Percentiles rank a stretch among this genome's conserved stretches.
Evolutionary conservation across 2,888 invertebrate species (phyloP).

Genomic region (Synergus itoensis): DNA sequence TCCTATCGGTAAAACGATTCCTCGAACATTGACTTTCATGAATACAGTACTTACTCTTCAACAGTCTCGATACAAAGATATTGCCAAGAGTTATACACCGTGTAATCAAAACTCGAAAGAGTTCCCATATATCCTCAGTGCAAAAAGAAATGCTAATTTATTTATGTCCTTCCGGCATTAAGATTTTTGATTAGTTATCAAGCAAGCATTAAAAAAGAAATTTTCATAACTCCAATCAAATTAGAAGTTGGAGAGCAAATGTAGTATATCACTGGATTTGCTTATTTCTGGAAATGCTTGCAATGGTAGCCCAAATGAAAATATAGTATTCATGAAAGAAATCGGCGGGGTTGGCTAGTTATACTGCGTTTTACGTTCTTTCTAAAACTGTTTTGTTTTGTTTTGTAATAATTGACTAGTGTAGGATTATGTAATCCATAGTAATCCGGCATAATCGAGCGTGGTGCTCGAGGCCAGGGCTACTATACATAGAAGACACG

Average conservation of each 20-base stretch:
- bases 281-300: no score
- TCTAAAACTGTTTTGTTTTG: constrained; percentile 40
- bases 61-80: constrained; percentile 36
- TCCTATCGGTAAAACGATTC: constrained; percentile 39
- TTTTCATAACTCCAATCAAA: no score
- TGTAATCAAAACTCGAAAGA: constrained; percentile 5
- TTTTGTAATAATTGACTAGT: constrained; percentile 45
- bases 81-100: not conserved
- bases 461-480: constrained; percentile 51
- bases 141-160: not conserved
- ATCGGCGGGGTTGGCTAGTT: not conserved
- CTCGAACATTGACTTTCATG: constrained; percentile 41
- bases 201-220: no score
- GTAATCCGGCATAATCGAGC: constrained; percentile 52
- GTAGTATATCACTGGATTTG: no score
- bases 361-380: not conserved
- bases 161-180: not conserved
- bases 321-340: not conserved
- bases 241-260: no score
- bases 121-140: not conserved
- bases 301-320: no score
- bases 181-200: no score
- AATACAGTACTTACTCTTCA: constrained; percentile 34
- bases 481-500: constrained; percentile 42
- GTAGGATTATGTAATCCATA: constrained; percentile 46